These are phyloP conservation scores for Scaeva pyrastri DNA, from an alignment of 2,888 invertebrate genomes.

Conservation along the genomic window DNA sequence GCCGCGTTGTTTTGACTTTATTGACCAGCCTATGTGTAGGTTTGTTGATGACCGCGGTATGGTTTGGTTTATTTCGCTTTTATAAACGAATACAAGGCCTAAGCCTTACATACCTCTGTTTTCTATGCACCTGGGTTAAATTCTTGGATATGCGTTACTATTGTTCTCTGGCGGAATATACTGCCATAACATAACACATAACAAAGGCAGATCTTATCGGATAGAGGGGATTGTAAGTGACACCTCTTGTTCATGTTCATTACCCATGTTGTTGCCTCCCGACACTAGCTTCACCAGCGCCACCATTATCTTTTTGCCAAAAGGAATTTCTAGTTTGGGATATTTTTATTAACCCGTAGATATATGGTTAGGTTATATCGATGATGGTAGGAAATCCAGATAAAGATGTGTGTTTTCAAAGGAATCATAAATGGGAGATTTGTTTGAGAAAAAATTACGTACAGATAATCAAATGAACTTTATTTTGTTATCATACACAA, in stretches of 20 bases:
- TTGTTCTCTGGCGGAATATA: slow-evolving; percentile 26
- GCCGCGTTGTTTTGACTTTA: slow-evolving; percentile 2
- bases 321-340: too few relatives aligned
- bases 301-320: too few relatives aligned
- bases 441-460: too few relatives aligned
- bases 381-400: too few relatives aligned
- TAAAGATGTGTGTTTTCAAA: too few relatives aligned
- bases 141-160: slow-evolving; percentile 24
- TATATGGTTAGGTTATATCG: too few relatives aligned
- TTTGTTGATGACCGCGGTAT: too few relatives aligned
- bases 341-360: too few relatives aligned
- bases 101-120: not conserved
- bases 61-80: not conserved
- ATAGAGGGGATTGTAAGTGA: slow-evolving; percentile 37
- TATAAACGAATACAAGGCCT: slow-evolving; percentile 29
- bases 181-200: not conserved
- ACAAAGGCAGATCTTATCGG: slow-evolving; percentile 49
- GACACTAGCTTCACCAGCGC: too few relatives aligned
- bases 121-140: not conserved
- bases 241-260: not conserved
- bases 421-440: too few relatives aligned
- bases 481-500: too few relatives aligned
- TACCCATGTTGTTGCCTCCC: not conserved
- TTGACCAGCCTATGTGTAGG: slow-evolving; percentile 3
- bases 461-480: too few relatives aligned